phyloP scores from a whole-genome alignment of 2,888 invertebrate species.

The Drosophila histrio region DNA sequence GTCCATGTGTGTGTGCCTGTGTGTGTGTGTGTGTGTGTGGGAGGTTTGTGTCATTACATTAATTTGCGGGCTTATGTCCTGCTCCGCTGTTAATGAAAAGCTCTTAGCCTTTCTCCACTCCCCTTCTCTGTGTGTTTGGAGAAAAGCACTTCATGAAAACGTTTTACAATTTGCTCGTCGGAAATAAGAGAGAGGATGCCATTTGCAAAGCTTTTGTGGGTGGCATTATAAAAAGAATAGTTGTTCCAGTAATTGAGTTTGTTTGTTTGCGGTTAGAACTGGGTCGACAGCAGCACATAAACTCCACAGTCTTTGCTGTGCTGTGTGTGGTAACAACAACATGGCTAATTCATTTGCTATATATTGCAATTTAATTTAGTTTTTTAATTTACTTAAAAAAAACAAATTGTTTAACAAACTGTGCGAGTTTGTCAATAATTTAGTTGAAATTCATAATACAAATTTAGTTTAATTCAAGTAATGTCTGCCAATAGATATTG shows the following conservation, averaged over 20 bases:
- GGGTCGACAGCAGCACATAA: constrained; percentile 32
- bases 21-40: constrained; percentile 15
- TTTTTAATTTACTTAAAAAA: not conserved
- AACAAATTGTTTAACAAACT: not conserved
- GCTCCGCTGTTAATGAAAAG: constrained; percentile 57
- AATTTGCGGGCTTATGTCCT: constrained; percentile 66
- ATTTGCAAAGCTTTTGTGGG: constrained; percentile 50
- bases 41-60: constrained; percentile 57
- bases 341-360: constrained; percentile 20
- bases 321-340: constrained; percentile 6
- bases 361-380: constrained; percentile 13
- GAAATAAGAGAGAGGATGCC: constrained; percentile 31
- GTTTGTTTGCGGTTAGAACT: constrained; percentile 54
- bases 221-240: constrained; percentile 57
- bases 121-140: not conserved
- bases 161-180: constrained; percentile 43
- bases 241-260: constrained; percentile 60
- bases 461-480: too few species aligned
- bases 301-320: constrained; percentile 4
- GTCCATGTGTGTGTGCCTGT: constrained; percentile 10
- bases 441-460: too few species aligned
- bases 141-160: constrained; percentile 59
- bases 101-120: constrained; percentile 25
- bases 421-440: not conserved
- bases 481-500: too few species aligned